Conservation (phyloP, 2,888 invertebrate genomes). For the Stenodera caucasica region DNA sequence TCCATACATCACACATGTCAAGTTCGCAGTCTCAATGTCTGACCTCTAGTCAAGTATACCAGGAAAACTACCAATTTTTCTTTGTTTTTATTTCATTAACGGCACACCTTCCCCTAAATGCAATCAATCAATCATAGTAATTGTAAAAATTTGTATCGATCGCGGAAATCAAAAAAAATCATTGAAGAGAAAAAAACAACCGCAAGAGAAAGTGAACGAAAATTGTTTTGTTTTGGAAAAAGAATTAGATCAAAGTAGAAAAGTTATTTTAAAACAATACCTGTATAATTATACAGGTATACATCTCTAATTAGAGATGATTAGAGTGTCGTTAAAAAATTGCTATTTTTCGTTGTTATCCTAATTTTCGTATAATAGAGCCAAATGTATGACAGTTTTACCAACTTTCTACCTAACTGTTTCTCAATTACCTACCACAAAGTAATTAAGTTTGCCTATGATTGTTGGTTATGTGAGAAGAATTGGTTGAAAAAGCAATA, state of each 20-base stretch:
- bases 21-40: slow-evolving; percentile 4
- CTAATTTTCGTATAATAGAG: no score
- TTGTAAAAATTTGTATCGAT: no score
- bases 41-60: neutral
- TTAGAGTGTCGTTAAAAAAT: no score
- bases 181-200: neutral
- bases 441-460: slow-evolving; percentile 23
- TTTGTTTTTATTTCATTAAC: neutral
- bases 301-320: no score
- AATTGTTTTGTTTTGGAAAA: neutral
- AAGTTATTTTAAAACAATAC: neutral
- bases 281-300: no score
- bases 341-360: no score
- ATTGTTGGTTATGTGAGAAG: neutral
- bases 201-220: neutral
- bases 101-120: neutral
- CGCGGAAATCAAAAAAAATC: neutral
- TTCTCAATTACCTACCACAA: slow-evolving; percentile 26
- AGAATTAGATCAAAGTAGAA: slow-evolving; percentile 1
- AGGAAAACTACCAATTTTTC: neutral
- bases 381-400: slow-evolving; percentile 23
- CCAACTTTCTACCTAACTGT: slow-evolving; percentile 28
- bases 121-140: no score
- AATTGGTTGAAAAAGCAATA: no score
- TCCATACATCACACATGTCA: neutral